Evolutionary conservation across 35 echinoderm and acorn worm genomes (phyloP), one percentile per base, ranked within the genome.

Genomic region (Apostichopus californicus): DNA sequence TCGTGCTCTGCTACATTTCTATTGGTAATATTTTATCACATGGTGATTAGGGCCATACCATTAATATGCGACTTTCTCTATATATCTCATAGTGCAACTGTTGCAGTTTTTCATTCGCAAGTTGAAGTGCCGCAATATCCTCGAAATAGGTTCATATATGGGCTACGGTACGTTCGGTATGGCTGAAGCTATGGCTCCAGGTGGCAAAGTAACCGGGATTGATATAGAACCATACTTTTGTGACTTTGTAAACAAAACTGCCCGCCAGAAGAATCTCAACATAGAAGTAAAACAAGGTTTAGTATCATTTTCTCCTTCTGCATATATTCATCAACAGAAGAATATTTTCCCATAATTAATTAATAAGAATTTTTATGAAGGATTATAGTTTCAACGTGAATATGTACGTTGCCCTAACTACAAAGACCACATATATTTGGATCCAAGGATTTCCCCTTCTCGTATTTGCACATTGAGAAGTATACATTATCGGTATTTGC

Each of bases 161-260:
- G 85, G 85, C 17, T 87, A 25, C 59, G 58, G 55, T 12, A 58
- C 85, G 9, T 34, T 87, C 25, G 85, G 85, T 65, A 87, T 87
- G 85, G 57, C 85, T 22, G 85, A 87, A 59, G 85, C 46, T 20
- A 87, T 87, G 57, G 85, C 85, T n/a, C 85, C 85, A 14, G 85
- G 64, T 13, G 85, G 85, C n/a, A 87, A 65, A 52, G 57, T 87
- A 22, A 87, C 85, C 5, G 64, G 57, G 13, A 87, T 87, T 28
- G 85, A 87, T 8, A 55, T 65, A 5, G 85, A 87, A 28, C 55
- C 12, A 9, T 22, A 61, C 25, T 87, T 87, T 25, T 65, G 85
- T 52, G 64, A 87, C 85, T 71, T 63, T 25, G 64, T 87, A 11
- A 87, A 87, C 25, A 63, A 87, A 87, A 28, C 24, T 10, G 85